Evolutionary conservation across 2,797 vertebrate genomes (phyloP).

Genomic region (Hippopotamyrus pictus): DNA sequence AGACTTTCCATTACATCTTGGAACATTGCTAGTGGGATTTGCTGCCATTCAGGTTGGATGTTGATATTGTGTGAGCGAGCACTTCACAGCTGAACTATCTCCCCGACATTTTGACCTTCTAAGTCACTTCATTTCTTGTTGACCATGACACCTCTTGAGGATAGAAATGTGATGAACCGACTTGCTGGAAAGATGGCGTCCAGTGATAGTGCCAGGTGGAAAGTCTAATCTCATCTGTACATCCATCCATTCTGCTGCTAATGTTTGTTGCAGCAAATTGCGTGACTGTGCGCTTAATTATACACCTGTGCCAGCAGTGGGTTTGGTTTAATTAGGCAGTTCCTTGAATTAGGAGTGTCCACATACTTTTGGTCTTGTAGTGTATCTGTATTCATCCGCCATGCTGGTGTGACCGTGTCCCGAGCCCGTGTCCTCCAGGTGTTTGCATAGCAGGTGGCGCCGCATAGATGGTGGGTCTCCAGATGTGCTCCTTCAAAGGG

Average conservation of each 20-base stretch:
- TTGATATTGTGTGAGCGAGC: not conserved
- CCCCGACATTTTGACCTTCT: not conserved
- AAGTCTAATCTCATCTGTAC: not conserved
- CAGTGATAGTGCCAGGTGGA: not conserved
- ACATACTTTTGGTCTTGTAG: not conserved
- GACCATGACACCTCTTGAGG: not conserved
- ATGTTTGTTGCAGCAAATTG: not conserved
- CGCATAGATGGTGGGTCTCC: not conserved
- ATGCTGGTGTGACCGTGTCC: not conserved
- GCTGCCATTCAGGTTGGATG: not conserved
- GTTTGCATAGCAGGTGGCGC: not conserved
- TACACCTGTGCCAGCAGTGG: not conserved
- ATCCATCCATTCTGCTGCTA: not conserved
- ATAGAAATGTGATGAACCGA: not conserved
- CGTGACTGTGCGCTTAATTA: not conserved
- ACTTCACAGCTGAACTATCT: not conserved
- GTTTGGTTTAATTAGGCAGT: not conserved
- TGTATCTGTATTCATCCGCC: not conserved
- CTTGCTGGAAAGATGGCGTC: not conserved
- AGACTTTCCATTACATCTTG: not conserved
- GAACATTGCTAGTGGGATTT: not conserved
- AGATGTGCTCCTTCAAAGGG: slow-evolving; percentile 55
- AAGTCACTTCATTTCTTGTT: not conserved
- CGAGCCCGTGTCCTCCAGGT: not conserved
- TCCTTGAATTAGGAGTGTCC: not conserved